These are phyloP conservation scores for Silurus meridionalis DNA, from an alignment of 2,113 vertebrate species.

Conservation along the genomic window DNA sequence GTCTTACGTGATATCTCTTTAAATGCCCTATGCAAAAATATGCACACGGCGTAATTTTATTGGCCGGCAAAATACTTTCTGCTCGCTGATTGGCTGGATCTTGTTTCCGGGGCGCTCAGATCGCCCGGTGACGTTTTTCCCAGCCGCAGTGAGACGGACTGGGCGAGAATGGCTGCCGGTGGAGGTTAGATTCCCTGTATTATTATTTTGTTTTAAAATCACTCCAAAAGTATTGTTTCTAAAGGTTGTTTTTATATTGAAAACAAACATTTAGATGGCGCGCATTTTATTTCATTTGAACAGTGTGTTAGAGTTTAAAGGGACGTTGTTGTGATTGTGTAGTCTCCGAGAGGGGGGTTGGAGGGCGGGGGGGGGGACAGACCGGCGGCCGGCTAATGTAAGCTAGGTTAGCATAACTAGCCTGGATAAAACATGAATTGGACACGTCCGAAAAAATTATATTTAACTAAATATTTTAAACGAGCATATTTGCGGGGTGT, in stretches of 20 bases:
- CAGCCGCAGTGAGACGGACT: constrained; percentile 72
- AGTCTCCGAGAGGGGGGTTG: too few species aligned
- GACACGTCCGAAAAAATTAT: background rate
- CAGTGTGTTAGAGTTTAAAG: background rate
- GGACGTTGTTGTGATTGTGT: background rate
- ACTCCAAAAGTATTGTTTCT: constrained; percentile 43
- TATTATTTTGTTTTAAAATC: constrained; percentile 54
- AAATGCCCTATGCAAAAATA: constrained; percentile 38
- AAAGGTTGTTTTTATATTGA: constrained; percentile 23
- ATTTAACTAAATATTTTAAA: background rate
- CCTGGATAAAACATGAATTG: background rate
- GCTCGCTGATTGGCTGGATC: constrained; percentile 64
- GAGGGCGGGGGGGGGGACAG: background rate
- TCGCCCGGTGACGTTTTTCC: constrained; percentile 70
- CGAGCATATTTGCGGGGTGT: background rate
- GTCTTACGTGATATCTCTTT: constrained; percentile 1
- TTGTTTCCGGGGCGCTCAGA: constrained; percentile 75
- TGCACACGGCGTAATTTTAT: constrained; percentile 48
- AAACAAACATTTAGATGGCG: background rate
- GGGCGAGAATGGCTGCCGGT: constrained; percentile 94
- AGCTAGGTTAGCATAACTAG: constrained; percentile 3
- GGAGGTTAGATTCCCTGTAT: constrained; percentile 81
- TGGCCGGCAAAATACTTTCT: constrained; percentile 53
- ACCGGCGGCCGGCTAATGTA: constrained; percentile 4
- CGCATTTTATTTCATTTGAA: background rate